Conservation (phyloP, 2,797 vertebrate species). For the Babyrousa celebensis region DNA sequence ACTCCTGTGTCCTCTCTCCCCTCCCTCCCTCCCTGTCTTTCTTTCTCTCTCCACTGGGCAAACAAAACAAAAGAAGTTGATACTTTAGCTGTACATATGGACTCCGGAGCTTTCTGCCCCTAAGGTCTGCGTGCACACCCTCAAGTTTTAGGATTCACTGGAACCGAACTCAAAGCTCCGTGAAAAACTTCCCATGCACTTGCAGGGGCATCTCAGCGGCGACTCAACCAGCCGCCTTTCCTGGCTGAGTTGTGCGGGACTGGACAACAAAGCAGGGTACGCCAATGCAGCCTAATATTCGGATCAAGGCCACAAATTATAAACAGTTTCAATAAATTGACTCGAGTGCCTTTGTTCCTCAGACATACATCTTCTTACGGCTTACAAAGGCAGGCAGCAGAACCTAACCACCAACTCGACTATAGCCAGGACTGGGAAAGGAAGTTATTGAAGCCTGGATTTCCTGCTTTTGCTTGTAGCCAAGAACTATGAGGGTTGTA, state of each 20-base stretch:
- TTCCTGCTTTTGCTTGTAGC: slow-evolving; percentile 97
- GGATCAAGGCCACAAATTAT: slow-evolving; percentile 96
- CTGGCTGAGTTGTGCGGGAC: not conserved
- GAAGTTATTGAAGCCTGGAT: slow-evolving; percentile 99
- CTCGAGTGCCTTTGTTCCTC: slow-evolving; percentile 94
- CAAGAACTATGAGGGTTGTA: slow-evolving; percentile 96
- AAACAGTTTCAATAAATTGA: slow-evolving; percentile 95
- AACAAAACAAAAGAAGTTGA: slow-evolving; percentile 74
- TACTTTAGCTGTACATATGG: slow-evolving; percentile 60
- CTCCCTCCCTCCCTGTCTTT: not conserved
- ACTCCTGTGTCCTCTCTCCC: not conserved
- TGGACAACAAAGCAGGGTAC: slow-evolving; percentile 87
- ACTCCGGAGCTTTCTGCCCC: slow-evolving; percentile 61
- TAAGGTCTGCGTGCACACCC: slow-evolving; percentile 1
- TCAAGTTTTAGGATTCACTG: slow-evolving; percentile 51
- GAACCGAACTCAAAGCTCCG: slow-evolving; percentile 51
- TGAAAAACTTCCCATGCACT: not conserved
- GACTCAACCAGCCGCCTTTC: not conserved
- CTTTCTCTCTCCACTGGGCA: not conserved
- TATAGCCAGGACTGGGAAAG: slow-evolving; percentile 95
- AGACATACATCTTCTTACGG: slow-evolving; percentile 93
- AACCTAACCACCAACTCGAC: slow-evolving; percentile 92
- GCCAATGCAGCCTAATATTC: slow-evolving; percentile 92
- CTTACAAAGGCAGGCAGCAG: slow-evolving; percentile 93
- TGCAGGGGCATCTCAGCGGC: not conserved